phyloP scores from a whole-genome alignment of 2,888 invertebrate genomes.

The Prostheceraeus crozeri region DNA sequence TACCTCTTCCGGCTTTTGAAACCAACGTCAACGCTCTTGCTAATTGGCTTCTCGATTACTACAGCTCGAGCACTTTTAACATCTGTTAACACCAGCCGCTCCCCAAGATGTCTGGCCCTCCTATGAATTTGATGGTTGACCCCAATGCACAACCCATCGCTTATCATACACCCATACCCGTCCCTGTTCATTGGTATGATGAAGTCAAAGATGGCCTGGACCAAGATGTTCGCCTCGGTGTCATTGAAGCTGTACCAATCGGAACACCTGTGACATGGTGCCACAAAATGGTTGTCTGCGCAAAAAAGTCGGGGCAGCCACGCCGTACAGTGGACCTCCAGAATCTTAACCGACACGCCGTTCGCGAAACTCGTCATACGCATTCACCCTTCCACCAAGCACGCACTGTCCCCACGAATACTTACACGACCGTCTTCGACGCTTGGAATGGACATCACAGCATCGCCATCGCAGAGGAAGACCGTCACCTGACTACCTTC shows the following conservation, averaged over 20 bases:
- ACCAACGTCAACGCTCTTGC: no score
- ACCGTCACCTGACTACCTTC: slow-evolving; percentile 42
- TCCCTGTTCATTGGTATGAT: slow-evolving; percentile 45
- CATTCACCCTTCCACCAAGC: slow-evolving; percentile 33
- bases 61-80: slow-evolving; percentile 45
- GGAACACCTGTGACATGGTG: slow-evolving; percentile 44
- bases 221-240: slow-evolving; percentile 42
- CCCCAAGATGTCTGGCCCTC: slow-evolving; percentile 42
- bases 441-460: slow-evolving; percentile 32
- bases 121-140: slow-evolving; percentile 43
- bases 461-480: slow-evolving; percentile 32
- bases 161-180: slow-evolving; percentile 44
- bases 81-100: slow-evolving; percentile 44
- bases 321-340: slow-evolving; percentile 42
- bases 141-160: slow-evolving; percentile 43
- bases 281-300: slow-evolving; percentile 42
- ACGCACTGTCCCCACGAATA: slow-evolving; percentile 11
- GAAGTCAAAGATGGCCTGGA: slow-evolving; percentile 44
- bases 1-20: slow-evolving; percentile 43
- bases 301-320: slow-evolving; percentile 39
- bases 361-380: slow-evolving; percentile 32
- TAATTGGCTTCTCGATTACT: slow-evolving; percentile 42
- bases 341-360: slow-evolving; percentile 20
- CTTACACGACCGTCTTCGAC: slow-evolving; percentile 8
- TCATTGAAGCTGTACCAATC: slow-evolving; percentile 42